Evolutionary conservation across 2,113 vertebrate genomes (phyloP), one percentile per base, ranked within the genome.

Genomic region (Triplophysa dalaica): DNA sequence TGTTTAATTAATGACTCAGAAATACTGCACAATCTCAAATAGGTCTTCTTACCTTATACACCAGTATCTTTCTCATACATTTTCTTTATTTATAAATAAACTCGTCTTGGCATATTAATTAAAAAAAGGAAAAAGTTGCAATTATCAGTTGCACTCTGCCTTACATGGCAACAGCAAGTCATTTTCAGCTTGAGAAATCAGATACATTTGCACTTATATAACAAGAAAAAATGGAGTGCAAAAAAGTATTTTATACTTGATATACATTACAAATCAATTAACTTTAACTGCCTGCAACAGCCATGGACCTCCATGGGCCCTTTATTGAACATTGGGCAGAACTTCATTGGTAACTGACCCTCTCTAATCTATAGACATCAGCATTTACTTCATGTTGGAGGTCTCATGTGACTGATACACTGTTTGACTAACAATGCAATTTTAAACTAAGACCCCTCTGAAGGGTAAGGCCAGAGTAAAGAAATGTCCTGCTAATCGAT

Each of bases 131-230:
- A 17, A 6, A 10, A n/a, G 54, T 21, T 58, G 54, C 19, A 67
- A 79, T 79, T 77, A 75, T 80, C n/a, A 83, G 74, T 77, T 54
- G 19, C 66, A 58, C 2, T 56, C 24, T 77, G 58, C 21, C 70
- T 60, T 33, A 65, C 60, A 72, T 66, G 26, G 56, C 75, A 64
- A n/a, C 50, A 64, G 22, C 17, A 78, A 62, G 64, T 70, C n/a
- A 79, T 80, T 75, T 76, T 19, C 70, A 75, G 65, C 68, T 70
- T 70, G 72, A 58, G 54, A 66, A 76, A 24, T 45, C 38, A 79
- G 70, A 45, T 56, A 56, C 43, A n/a, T 58, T 58, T 58, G 54
- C 17, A 56, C 52, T 19, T 56, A 7, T 19, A 8, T 17, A 7
- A 38, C 54, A 21, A 45, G 2, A n/a, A n/a, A 58, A 58, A 58